Evolutionary conservation across 2,888 invertebrate species (phyloP), one percentile per base, ranked within the genome.

Genomic region (Agrochola circellaris): DNA sequence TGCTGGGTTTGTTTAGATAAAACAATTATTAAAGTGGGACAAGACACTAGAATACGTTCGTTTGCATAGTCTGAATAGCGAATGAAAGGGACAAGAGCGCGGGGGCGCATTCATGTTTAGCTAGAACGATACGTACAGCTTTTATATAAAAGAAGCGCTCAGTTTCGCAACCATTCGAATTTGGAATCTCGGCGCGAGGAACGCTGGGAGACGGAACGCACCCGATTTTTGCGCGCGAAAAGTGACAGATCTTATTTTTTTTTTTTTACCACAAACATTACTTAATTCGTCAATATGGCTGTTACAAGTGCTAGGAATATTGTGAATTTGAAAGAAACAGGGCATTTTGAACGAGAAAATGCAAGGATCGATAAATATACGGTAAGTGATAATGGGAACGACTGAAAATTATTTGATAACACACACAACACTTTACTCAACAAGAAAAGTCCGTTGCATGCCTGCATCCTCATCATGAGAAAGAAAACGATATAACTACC

Each of bases 101-200:
- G 93, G 94, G 94, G 93, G 94, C 94, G 94, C 92, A 87, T 90
- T 91, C 90, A 83, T 89, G 67, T 80, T 82, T 89, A 89, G 81
- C 89, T 90, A 91, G 85, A 85, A 82, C 88, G 82, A 83, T 87
- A 90, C 91, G 85, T 89, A 91, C 89, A 90, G 92, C 92, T 93
- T 94, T 93, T 94, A 95, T 96, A 96, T 96, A 96, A 95, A 95
- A 91, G 95, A 95, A 94, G 93, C 95, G 93, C 90, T 91, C 91
- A 89, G 92, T 95, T 95, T 95, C 93, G 93, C 94, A 95, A 95
- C 90, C 96, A 96, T 95, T 96, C 94, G 90, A 93, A 93, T 92
- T 95, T 95, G 92, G 94, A 96, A 93, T 95, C 96, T 96, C 94
- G 93, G 71, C 92, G 95, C 94, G 91, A 89, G 91, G 94, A 92